Evolutionary conservation across 2,113 vertebrate genomes (phyloP).

Genomic region (Ceratotherium simum): DNA sequence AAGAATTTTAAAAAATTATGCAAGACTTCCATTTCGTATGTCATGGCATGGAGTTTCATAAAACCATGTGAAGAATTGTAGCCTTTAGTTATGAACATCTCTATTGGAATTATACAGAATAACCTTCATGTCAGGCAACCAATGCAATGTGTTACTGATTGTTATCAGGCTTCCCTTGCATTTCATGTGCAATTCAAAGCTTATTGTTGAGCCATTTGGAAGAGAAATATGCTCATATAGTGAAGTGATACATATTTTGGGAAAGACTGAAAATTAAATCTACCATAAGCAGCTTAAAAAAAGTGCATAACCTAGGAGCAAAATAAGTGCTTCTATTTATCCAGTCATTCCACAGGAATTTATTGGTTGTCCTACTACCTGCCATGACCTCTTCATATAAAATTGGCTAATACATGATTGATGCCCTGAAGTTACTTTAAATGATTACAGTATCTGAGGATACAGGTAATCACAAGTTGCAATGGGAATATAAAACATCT

Average conservation of each 20-base stretch:
- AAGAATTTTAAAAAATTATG: neutral
- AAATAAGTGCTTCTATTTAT: neutral
- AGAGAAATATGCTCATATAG: neutral
- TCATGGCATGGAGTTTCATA: neutral
- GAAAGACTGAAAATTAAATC: conserved; percentile 37
- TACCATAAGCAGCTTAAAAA: neutral
- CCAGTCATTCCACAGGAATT: neutral
- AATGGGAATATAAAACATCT: neutral
- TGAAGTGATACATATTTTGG: neutral
- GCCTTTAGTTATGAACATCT: neutral
- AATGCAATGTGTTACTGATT: neutral
- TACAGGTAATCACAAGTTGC: neutral
- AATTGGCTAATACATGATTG: neutral
- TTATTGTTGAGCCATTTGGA: neutral
- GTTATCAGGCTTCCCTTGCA: neutral
- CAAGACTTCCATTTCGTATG: neutral
- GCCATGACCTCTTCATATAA: neutral
- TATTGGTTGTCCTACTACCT: neutral
- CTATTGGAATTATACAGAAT: neutral
- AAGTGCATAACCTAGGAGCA: neutral
- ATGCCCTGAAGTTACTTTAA: neutral
- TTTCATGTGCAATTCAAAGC: neutral
- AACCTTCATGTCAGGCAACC: neutral
- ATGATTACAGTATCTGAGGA: neutral
- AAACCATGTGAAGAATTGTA: neutral